Evolutionary conservation across 2,113 vertebrate genomes (phyloP).

Genomic region (Lophochroa leadbeateri): DNA sequence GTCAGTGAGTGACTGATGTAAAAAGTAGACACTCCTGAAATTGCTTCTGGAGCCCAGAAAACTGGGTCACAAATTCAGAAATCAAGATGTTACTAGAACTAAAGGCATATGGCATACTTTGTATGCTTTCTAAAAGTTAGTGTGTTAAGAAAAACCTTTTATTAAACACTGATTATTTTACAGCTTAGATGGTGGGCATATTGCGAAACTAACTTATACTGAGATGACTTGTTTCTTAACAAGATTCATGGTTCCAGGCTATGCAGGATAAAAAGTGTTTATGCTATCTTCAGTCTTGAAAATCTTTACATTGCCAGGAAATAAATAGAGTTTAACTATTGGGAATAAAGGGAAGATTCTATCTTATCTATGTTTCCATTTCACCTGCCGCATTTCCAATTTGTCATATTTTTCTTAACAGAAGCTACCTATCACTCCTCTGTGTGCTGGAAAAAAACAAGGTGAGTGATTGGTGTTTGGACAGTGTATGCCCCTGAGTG

Average conservation of each 20-base stretch:
- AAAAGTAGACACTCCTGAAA: background rate
- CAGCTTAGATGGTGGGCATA: background rate
- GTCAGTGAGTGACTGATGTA: background rate
- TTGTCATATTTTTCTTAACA: background rate
- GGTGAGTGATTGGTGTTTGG: background rate
- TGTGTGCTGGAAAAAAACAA: background rate
- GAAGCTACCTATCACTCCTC: background rate
- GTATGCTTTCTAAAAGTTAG: background rate
- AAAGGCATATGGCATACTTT: background rate
- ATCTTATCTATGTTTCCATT: background rate
- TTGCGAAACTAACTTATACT: background rate
- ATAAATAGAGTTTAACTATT: background rate
- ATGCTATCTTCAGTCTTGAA: background rate
- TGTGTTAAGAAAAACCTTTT: background rate
- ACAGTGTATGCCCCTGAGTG: background rate
- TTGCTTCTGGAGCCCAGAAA: background rate
- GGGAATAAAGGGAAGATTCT: constrained; percentile 7
- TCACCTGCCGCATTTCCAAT: background rate
- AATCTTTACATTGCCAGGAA: background rate
- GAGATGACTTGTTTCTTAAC: background rate
- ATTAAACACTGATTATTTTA: background rate
- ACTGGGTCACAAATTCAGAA: background rate
- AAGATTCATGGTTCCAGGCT: background rate
- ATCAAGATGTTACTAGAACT: background rate
- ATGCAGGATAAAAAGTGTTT: background rate